Evolutionary conservation across 2,797 vertebrate genomes (phyloP), one percentile per base, ranked within the genome.

Genomic region (Galagoides demidoff): DNA sequence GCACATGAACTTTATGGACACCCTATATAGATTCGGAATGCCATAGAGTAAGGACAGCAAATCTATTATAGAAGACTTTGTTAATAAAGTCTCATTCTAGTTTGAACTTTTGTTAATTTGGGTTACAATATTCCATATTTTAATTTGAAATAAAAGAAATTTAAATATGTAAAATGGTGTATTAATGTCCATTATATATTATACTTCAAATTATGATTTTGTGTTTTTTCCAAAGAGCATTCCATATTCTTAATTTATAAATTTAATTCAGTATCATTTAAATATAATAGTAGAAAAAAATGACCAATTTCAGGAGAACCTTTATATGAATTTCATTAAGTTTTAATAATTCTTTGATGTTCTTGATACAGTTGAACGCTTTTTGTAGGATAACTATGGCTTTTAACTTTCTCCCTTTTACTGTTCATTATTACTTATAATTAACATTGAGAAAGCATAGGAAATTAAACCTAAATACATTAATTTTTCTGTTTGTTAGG

Each of bases 101-200:
- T 85, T 70, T 73, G 77, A 27, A 70, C 37, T 85, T 82, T 82
- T 34, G 34, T 85, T 89, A 88, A 59, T 92, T 85, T 89, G 45
- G 14, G 13, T 86, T 90, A 86, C 1, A 73, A 2, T 61, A 57
- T 78, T 39, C 22, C 61, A 23, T 81, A 37, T 39, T 83, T 14
- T 83, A 90, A 78, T 73, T 94, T 43, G 55, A 73, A 90, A n/a
- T 13, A 94, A 71, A 89, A 64, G 66, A 55, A 89, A 66, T 45
- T 83, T 66, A 64, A 61, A 29, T 70, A 59, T 52, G 14, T 83
- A 45, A 83, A 92, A 88, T 90, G 70, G 11, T 82, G 0, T 84
- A 31, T 83, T 94, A 64, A 64, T 91, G 81, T 63, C 22, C 25
- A 70, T n/a, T 37, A 27, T 71, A 70, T 4, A 45, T 16, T 66